Evolutionary conservation across 2,888 invertebrate species (phyloP), one percentile per base, ranked within the genome.

Genomic region (Agriopis leucophaearia): DNA sequence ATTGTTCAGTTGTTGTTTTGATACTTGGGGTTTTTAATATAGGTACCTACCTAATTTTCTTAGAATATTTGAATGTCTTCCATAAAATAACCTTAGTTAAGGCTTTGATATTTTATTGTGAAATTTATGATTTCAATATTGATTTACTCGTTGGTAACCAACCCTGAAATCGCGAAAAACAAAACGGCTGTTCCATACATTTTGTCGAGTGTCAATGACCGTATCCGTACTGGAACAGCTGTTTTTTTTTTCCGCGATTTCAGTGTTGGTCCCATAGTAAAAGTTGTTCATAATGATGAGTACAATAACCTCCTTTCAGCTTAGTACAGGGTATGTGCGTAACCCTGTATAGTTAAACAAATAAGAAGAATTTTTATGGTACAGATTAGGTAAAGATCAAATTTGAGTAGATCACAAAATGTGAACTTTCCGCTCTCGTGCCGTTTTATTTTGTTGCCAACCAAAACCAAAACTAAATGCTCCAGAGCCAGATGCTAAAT

Each of bases 401-500:
- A 27, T 4, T 27, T 3, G 27, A 27, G 27, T 27, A 27, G 27
- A 27, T 27, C 1, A 27, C 3, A 27, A 27, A n/a, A 27, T 5
- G 27, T 27, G 27, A 27, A 27, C 27, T 27, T 2, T 27, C 27
- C 27, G 27, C 27, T 1, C 3, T 27, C 27, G 27, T 27, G 27
- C 5, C 27, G 27, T 27, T 27, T 27, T 15, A 38, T 64, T 61
- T 63, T 66, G 70, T 71, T 70, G 50, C 63, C 48, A 68, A 62
- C 69, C 67, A 18, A 64, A 64, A 27, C 27, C 27, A 27, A 5
- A 27, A 27, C 27, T 27, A 27, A 65, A 70, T 69, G 67, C 66
- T 51, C 60, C 66, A 70, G 66, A 47, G 52, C 61, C 74, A 73
- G 70, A 72, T 71, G 71, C 70, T 72, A 66, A 56, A 69, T 65